A percentile compares a stretch with the other conserved stretches of the same genome.
Conservation (phyloP, 1,140 invertebrate species). For the Hyposmocoma kahamanoa region DNA sequence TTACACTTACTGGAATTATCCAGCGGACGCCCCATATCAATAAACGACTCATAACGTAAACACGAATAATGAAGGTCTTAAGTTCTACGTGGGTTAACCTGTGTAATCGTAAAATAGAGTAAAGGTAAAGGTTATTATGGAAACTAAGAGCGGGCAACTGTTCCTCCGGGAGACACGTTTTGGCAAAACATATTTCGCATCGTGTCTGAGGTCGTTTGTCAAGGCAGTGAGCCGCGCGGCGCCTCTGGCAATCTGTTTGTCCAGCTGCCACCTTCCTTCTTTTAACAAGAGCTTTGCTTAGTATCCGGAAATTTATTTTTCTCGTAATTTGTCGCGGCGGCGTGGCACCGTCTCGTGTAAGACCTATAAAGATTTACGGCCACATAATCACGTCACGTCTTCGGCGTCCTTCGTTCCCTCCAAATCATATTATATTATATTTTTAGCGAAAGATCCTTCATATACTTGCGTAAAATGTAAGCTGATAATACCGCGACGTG, state of each 20-base stretch:
- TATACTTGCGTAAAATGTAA: too few species aligned
- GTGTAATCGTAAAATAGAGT: too few species aligned
- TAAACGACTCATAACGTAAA: too few species aligned
- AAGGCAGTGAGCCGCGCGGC: slow-evolving; percentile 20
- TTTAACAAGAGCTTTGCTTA: slow-evolving; percentile 59
- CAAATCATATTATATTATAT: slow-evolving; percentile 1
- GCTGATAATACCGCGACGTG: too few species aligned
- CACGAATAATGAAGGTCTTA: too few species aligned
- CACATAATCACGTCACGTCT: slow-evolving; percentile 11
- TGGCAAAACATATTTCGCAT: slow-evolving; percentile 41
- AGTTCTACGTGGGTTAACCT: too few species aligned
- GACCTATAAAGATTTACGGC: slow-evolving; percentile 13
- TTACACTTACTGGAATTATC: too few species aligned
- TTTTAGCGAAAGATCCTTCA: too few species aligned
- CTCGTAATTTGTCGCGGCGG: slow-evolving; percentile 28
- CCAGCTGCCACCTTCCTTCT: slow-evolving; percentile 55
- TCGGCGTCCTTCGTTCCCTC: slow-evolving; percentile 2
- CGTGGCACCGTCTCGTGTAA: slow-evolving; percentile 13
- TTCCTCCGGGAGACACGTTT: slow-evolving; percentile 18
- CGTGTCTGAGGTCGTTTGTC: slow-evolving; percentile 47
- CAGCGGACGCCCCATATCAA: too few species aligned
- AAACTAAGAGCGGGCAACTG: background rate
- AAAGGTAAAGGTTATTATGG: too few species aligned
- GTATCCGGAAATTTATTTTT: slow-evolving; percentile 49
- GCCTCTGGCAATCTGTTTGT: slow-evolving; percentile 50